A percentile compares a stretch with the other conserved stretches of the same genome.
These are phyloP conservation scores for Channa argus DNA, from an alignment of 2,113 vertebrate species.

Conservation along the genomic window DNA sequence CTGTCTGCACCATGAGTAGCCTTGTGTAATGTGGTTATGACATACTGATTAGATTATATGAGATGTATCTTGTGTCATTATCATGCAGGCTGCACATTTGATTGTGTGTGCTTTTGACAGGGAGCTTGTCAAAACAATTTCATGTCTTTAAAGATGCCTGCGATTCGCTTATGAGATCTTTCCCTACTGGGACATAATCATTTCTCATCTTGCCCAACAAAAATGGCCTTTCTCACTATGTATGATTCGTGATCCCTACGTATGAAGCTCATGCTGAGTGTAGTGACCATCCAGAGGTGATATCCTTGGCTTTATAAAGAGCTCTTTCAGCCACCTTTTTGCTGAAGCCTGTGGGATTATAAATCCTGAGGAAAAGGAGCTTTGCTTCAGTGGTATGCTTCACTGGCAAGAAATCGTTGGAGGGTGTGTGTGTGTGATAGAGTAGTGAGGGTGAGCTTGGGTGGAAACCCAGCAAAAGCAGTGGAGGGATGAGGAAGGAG, in stretches of 20 bases:
- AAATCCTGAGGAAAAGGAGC: conserved; percentile 76
- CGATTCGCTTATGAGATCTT: too few species aligned
- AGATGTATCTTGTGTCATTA: conserved; percentile 33
- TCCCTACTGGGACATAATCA: not conserved
- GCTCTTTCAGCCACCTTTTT: conserved; percentile 73
- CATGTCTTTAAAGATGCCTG: not conserved
- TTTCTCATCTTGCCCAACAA: not conserved
- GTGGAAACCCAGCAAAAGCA: conserved; percentile 24
- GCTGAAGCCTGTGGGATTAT: conserved; percentile 69
- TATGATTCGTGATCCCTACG: not conserved
- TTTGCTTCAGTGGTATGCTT: conserved; percentile 75
- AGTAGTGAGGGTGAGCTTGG: conserved; percentile 12
- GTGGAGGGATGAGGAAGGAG: conserved; percentile 33
- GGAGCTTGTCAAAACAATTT: not conserved
- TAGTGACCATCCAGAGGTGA: conserved; percentile 61
- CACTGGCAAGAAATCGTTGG: conserved; percentile 69
- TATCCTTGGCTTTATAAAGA: conserved; percentile 74
- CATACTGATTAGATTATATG: conserved; percentile 43
- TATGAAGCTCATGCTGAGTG: conserved; percentile 22
- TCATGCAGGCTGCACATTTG: conserved; percentile 24
- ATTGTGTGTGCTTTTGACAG: not conserved
- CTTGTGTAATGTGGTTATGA: conserved; percentile 55
- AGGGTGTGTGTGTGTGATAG: not conserved
- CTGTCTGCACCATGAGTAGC: conserved; percentile 13
- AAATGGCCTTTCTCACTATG: not conserved